Conservation (phyloP, 2,888 invertebrate species). For the Periphyllus acericola region DNA sequence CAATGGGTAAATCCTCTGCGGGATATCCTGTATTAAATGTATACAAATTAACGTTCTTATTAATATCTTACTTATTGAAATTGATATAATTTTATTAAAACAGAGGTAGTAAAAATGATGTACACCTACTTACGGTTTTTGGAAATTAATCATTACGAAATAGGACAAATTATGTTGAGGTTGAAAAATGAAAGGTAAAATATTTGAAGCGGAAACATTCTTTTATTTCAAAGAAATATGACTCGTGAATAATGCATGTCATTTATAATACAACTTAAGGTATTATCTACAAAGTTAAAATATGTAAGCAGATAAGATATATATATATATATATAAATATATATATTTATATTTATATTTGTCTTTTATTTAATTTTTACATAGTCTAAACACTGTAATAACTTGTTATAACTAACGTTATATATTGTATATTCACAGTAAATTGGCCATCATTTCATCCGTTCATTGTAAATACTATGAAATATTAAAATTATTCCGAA, state of each 20-base stretch:
- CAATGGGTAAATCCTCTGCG: no score
- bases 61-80: no score
- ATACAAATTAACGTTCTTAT: no score
- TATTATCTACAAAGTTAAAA: neutral
- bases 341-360: neutral
- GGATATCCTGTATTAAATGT: no score
- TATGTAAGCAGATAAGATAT: neutral
- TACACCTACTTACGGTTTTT: no score
- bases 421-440: neutral
- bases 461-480: neutral
- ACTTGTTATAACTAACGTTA: no score
- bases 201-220: neutral
- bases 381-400: neutral
- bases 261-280: neutral
- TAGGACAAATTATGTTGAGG: neutral
- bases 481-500: conserved; percentile 13
- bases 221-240: neutral
- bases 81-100: no score
- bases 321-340: neutral
- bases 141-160: no score
- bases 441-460: conserved; percentile 8
- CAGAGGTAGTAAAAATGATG: no score
- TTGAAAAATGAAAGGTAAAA: neutral
- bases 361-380: neutral
- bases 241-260: conserved; percentile 23